A percentile compares a stretch with the other conserved stretches of the same genome.
These are phyloP conservation scores for Brenthis ino DNA, from an alignment of 2,888 invertebrate genomes.

Conservation along the genomic window DNA sequence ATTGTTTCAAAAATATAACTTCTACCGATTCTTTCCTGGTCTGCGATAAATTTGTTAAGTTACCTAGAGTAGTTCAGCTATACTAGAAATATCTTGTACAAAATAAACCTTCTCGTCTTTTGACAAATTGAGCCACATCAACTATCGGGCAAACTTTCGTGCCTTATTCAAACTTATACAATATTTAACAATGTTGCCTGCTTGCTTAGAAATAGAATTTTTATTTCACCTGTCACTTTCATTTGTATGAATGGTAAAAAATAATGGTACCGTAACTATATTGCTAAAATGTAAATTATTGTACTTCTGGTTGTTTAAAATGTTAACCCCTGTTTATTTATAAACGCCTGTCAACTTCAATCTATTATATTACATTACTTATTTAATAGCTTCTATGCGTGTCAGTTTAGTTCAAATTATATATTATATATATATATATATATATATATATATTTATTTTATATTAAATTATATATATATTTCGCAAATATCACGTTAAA, in stretches of 20 bases:
- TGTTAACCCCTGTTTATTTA: too few species aligned
- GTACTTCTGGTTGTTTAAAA: too few species aligned
- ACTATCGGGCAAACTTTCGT: slow-evolving; percentile 47
- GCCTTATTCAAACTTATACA: slow-evolving; percentile 59
- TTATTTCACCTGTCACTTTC: slow-evolving; percentile 48
- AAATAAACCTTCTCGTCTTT: slow-evolving; percentile 39
- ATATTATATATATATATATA: too few species aligned
- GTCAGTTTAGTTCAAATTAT: too few species aligned
- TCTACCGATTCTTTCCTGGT: neutral
- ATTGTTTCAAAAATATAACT: neutral
- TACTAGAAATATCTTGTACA: slow-evolving; percentile 29
- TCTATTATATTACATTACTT: too few species aligned
- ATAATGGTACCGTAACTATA: slow-evolving; percentile 1
- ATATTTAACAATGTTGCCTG: slow-evolving; percentile 62
- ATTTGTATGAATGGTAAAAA: slow-evolving; percentile 25
- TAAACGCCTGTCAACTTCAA: too few species aligned
- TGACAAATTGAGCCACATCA: slow-evolving; percentile 52
- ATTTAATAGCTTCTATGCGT: too few species aligned
- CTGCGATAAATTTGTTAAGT: slow-evolving; percentile 11
- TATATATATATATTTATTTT: too few species aligned
- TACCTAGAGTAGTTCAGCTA: slow-evolving; percentile 32
- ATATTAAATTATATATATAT: too few species aligned
- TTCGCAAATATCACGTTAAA: too few species aligned
- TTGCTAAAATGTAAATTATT: too few species aligned
- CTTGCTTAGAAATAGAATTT: slow-evolving; percentile 53